Base-by-base conservation (phyloP, 2,113 vertebrate genomes). In the Tautogolabrus adspersus region DNA sequence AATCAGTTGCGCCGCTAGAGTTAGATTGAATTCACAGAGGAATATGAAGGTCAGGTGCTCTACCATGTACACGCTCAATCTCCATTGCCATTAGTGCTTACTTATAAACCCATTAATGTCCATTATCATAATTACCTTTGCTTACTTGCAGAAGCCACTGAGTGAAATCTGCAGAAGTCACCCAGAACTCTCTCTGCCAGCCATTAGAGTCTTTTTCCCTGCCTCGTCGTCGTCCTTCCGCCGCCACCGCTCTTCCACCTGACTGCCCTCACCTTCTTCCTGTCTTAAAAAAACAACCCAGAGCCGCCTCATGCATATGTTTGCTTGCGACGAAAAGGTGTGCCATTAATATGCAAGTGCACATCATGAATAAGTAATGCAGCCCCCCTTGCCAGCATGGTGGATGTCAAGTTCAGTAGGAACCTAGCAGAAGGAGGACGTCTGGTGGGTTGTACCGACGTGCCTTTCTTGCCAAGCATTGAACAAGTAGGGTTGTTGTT, bases 281-380 rank as follows among this genome's bases (percentile, higher is more conserved):
- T 62, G 75, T 54, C 58, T 91, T 74, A 70, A 84, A 90, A 91
- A 89, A 79, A 89, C 87, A 91, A 90, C 84, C 86, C 66, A 42
- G 47, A 85, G 86, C 86, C 66, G 26, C 86, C 87, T 87, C 83
- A n/a, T 90, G 90, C 92, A 91, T 93, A 86, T 92, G 92, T 92
- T 91, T 78, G 68, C 83, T 87, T 73, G 66, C 83, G 82, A 83
- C 56, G 75, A 89, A 93, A 93, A 94, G 88, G 89, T 87, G 84
- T 40, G 38, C 61, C 72, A 94, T 95, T 90, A 95, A 95, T 93
- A 94, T 94, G 90, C 87, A 75, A 94, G 83, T 83, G 82, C 63
- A 67, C 86, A 79, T 76, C 82, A 92, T 95, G 87, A 94, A 94
- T 95, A 88, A 93, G 82, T 90, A 83, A 94, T 64, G 51, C 42